Evolutionary conservation across 2,797 vertebrate species (phyloP), one percentile per base, ranked within the genome.

Genomic region (Parauchenoglanis ngamensis): DNA sequence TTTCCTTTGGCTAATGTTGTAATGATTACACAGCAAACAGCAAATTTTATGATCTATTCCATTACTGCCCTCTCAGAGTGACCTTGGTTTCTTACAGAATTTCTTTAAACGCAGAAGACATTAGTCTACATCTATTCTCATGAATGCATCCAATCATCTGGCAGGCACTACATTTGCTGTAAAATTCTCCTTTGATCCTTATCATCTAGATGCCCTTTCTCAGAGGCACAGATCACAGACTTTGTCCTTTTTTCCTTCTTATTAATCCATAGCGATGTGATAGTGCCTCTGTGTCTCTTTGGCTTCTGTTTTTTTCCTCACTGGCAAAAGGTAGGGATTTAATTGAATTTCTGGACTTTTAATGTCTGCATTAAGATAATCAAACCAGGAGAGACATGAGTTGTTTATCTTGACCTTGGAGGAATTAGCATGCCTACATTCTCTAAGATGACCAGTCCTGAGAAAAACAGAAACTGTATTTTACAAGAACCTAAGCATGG

Each of bases 361-460:
- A 96, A 96, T 94, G 95, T 95, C 95, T 94, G 93, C 94, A 95
- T 95, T 95, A 95, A 90, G 91, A 93, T 95, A 96, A 96, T 96
- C 94, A 94, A 92, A 93, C 90, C 90, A 89, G 78, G 78, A 79
- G 79, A 90, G 83, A 91, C 90, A 76, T 59, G 91, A 92, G 91
- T 92, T 95, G 94, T 96, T 96, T 96, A 96, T 96, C 95, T 93
- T 88, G 91, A 96, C 95, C 95, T 96, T 96, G 95, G 93, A 90
- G 87, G 91, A 94, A 93, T 93, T 92, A 94, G 91, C 91, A 92
- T 89, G 93, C 91, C 90, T 89, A 75, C 87, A 90, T 91, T 93
- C 89, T 89, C 87, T 17, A 89, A 93, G 87, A 92, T 90, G 90
- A 88, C 90, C 88, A 87, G 87, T 88, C 72, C 40, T 28, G 67